Percentiles rank a stretch among this genome's conserved stretches.
phyloP scores from a whole-genome alignment of 2,888 invertebrate genomes.

The Agrochola circellaris region DNA sequence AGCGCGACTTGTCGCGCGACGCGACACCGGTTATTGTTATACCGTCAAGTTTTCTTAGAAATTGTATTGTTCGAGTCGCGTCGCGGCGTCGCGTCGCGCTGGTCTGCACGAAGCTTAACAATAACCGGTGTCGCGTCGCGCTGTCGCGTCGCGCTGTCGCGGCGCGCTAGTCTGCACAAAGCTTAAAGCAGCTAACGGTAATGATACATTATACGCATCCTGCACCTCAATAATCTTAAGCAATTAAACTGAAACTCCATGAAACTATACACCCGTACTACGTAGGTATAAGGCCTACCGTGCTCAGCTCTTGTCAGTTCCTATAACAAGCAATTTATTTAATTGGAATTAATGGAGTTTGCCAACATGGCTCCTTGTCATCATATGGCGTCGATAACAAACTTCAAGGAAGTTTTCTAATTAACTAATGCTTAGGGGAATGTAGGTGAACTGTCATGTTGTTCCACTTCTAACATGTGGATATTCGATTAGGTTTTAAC shows the following conservation, averaged over 20 bases:
- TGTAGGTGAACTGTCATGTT: slow-evolving; percentile 34
- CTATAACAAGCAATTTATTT: slow-evolving; percentile 71
- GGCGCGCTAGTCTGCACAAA: too few relatives aligned
- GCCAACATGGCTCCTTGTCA: slow-evolving; percentile 58
- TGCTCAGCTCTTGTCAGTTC: slow-evolving; percentile 42
- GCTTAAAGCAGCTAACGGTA: slow-evolving; percentile 13
- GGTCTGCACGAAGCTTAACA: too few relatives aligned
- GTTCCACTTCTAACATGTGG: slow-evolving; percentile 10
- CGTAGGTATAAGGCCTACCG: slow-evolving; percentile 23
- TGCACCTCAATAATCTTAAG: slow-evolving; percentile 5
- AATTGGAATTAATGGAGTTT: slow-evolving; percentile 74
- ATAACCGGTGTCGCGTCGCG: too few relatives aligned
- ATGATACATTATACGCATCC: slow-evolving; percentile 27
- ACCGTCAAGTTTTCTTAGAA: too few relatives aligned
- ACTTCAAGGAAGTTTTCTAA: slow-evolving; percentile 43
- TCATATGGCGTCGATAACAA: slow-evolving; percentile 32
- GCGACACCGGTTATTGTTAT: too few relatives aligned
- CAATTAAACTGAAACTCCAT: slow-evolving; percentile 19
- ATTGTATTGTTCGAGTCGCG: too few relatives aligned
- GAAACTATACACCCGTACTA: slow-evolving; percentile 25
- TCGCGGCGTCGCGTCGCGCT: too few relatives aligned
- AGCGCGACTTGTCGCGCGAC: too few relatives aligned
- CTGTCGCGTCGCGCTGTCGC: too few relatives aligned
- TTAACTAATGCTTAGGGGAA: slow-evolving; percentile 51
- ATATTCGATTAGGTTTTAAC: slow-evolving; percentile 26